Conservation (phyloP, 2,888 invertebrate genomes). For the Scaptomyza flava region DNA sequence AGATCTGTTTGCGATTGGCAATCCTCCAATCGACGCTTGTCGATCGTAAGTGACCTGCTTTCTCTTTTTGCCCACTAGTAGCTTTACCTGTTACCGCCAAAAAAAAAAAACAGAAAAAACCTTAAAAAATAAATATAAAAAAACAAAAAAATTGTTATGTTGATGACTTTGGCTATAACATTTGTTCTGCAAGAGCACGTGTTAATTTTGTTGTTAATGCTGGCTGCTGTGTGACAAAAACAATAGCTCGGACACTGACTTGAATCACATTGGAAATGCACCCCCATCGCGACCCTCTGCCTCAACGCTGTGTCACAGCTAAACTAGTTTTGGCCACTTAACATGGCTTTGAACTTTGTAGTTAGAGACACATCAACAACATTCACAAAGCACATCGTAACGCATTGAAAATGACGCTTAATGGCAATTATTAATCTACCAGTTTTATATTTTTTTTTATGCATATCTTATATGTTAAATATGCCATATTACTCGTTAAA, state of each 20-base stretch:
- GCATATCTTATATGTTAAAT: constrained; percentile 6
- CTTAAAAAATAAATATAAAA: constrained; percentile 8
- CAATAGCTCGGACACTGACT: constrained; percentile 5
- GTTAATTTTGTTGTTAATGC: constrained; percentile 31
- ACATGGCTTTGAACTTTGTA: constrained; percentile 71
- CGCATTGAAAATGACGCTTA: constrained; percentile 29
- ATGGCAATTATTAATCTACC: constrained; percentile 74
- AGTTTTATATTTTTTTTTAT: constrained; percentile 38
- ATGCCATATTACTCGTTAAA: constrained; percentile 45
- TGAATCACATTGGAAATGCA: constrained; percentile 43
- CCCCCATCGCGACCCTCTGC: not conserved
- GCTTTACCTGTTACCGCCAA: constrained; percentile 37
- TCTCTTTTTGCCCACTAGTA: constrained; percentile 61
- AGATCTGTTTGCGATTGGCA: constrained; percentile 43
- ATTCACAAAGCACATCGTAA: constrained; percentile 5
- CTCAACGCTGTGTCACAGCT: not conserved
- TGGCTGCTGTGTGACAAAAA: constrained; percentile 4
- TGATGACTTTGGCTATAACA: constrained; percentile 25
- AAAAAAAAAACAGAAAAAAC: not conserved
- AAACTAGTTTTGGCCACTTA: constrained; percentile 47
- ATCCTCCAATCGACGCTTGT: constrained; percentile 59
- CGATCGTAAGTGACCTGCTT: constrained; percentile 72
- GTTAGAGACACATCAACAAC: constrained; percentile 17
- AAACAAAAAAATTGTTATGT: constrained; percentile 12
- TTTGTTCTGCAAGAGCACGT: constrained; percentile 49